These are phyloP conservation scores for Pseudeuparius sepicola DNA, from an alignment of 2,888 invertebrate genomes.

Conservation along the genomic window DNA sequence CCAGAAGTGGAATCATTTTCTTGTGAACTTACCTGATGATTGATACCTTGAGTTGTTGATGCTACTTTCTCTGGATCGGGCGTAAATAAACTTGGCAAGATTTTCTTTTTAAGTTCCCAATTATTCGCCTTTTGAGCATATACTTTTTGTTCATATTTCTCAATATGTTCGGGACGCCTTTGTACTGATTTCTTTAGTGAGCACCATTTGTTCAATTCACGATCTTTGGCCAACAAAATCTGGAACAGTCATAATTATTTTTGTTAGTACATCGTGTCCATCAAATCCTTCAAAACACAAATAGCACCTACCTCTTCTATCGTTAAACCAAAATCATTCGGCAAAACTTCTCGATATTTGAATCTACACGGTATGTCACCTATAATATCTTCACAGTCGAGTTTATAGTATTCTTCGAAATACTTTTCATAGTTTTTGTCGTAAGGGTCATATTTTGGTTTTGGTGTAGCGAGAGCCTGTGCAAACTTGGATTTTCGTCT, in stretches of 20 bases:
- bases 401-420: slow-evolving; percentile 87
- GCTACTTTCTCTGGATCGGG: slow-evolving; percentile 30
- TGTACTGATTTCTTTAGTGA: slow-evolving; percentile 81
- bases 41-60: slow-evolving; percentile 12
- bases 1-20: slow-evolving; percentile 9
- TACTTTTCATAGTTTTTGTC: slow-evolving; percentile 73
- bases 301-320: slow-evolving; percentile 67
- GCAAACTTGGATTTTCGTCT: slow-evolving; percentile 66
- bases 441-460: slow-evolving; percentile 78
- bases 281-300: slow-evolving; percentile 9
- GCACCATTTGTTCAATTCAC: slow-evolving; percentile 91
- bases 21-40: slow-evolving; percentile 11
- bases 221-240: slow-evolving; percentile 87
- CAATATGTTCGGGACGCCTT: slow-evolving; percentile 64
- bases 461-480: slow-evolving; percentile 59
- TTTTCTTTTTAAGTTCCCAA: slow-evolving; percentile 61
- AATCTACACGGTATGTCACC: slow-evolving; percentile 86
- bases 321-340: slow-evolving; percentile 85
- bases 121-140: slow-evolving; percentile 68
- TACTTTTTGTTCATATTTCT: slow-evolving; percentile 66
- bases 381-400: slow-evolving; percentile 93
- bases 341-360: slow-evolving; percentile 80
- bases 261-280: not conserved
- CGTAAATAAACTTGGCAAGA: slow-evolving; percentile 67
- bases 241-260: slow-evolving; percentile 36